A percentile compares a stretch with the other conserved stretches of the same genome.
Conservation (phyloP, 2,888 invertebrate genomes). For the Cepaea hortensis region DNA sequence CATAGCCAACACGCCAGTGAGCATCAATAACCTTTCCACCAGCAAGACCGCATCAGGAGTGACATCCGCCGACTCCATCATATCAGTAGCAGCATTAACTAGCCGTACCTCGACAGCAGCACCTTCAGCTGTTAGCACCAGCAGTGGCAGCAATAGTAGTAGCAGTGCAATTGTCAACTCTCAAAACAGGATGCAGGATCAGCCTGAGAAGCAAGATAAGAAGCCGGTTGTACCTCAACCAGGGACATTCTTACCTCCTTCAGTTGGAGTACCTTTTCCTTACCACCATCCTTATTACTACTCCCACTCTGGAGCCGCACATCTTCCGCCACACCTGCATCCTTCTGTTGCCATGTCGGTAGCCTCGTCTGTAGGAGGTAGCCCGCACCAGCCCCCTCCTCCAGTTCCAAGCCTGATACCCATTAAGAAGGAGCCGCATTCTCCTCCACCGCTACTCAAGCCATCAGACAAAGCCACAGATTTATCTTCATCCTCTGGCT, state of each 20-base stretch:
- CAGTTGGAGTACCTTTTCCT: conserved; percentile 48
- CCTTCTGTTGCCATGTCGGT: conserved; percentile 47
- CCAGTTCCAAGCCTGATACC: conserved; percentile 56
- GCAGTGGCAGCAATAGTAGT: neutral
- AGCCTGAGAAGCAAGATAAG: conserved; percentile 49
- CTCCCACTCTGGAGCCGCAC: conserved; percentile 46
- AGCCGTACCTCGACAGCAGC: conserved; percentile 2
- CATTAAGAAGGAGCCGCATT: conserved; percentile 57
- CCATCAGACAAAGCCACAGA: conserved; percentile 44
- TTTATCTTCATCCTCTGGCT: conserved; percentile 17
- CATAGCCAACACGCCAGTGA: conserved; percentile 5
- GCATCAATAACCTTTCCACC: conserved; percentile 15
- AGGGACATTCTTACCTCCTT: conserved; percentile 48
- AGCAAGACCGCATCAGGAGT: conserved; percentile 28
- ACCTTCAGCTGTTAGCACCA: neutral
- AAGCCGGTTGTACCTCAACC: conserved; percentile 47
- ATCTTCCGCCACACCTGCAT: conserved; percentile 50
- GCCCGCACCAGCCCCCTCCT: conserved; percentile 42
- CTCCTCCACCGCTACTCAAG: conserved; percentile 44
- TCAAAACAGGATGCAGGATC: conserved; percentile 40
- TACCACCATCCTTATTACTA: conserved; percentile 48
- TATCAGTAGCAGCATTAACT: conserved; percentile 17
- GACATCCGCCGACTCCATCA: conserved; percentile 30
- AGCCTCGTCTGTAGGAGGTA: conserved; percentile 43
- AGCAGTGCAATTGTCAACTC: neutral